Base-by-base conservation (phyloP, 2,888 invertebrate species). In the Agonopterix subpropinquella region DNA sequence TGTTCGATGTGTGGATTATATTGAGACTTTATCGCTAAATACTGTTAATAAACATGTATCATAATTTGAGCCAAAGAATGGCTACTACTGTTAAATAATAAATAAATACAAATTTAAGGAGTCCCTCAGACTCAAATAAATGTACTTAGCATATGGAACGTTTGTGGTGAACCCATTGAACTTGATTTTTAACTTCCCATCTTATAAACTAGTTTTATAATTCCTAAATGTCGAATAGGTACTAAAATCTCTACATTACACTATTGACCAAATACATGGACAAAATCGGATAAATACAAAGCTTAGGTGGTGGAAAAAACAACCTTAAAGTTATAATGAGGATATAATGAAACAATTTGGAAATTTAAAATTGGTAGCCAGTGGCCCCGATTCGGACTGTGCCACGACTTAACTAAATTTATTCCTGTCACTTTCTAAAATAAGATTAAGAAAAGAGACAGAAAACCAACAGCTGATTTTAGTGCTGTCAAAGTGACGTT, bases 191-290 rank as follows among this genome's bases (percentile, higher is more conserved):
- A 65, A 66, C 56, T 53, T 61, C 60, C 39, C 71, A 60, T 61
- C 77, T 80, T 80, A 73, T 9, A 67, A 55, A 50, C 68, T 78
- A 79, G 37, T 46, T 41, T 62, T 54, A 61, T 64, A 66, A 64
- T 64, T 61, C 55, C 69, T 72, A 76, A 65, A 67, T 64, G 55
- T 66, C 62, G 64, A 70, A 70, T 67, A 70, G 10, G 28, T 28
- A 28, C 70, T 75, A 68, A 65, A 54, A 57, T 55, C 49, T 55
- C 50, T 54, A 46, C 48, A 50, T 55, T 57, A 58, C 63, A 63
- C 57, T 57, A 55, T 53, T 48, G 52, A 53, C 51, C 57, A 50
- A 44, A 54, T 54, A 52, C n/a, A 9, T 55, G 54, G 61, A 58
- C 50, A 57, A 53, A 51, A 50, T 56, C 51, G n/a, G 28, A 44